Evolutionary conservation across 2,113 vertebrate genomes (phyloP).

Genomic region (Penelope pileata): DNA sequence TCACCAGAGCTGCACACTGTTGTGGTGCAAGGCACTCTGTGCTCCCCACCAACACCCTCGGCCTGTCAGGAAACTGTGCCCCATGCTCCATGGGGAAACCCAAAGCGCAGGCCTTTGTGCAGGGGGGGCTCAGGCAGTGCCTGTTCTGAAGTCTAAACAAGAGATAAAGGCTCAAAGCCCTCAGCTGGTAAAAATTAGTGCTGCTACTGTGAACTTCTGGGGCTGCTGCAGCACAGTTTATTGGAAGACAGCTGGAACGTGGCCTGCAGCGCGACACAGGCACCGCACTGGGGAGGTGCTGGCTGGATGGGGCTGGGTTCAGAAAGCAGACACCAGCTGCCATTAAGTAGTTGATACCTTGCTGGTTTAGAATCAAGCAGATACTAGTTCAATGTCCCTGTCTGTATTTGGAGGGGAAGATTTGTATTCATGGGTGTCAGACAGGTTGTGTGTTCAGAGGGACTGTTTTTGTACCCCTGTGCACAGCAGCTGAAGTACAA

Average conservation of each 20-base stretch:
- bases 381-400: background rate
- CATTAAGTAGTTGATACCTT: background rate
- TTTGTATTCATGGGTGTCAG: background rate
- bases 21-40: accelerated
- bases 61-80: background rate
- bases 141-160: conserved; percentile 9
- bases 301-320: background rate
- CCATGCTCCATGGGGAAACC: background rate
- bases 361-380: background rate
- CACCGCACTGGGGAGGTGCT: accelerated
- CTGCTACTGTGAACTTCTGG: conserved; percentile 11
- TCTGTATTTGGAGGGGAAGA: background rate
- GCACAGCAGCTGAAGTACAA: background rate
- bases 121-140: background rate
- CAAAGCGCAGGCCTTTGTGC: background rate
- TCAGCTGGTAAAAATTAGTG: conserved; percentile 57
- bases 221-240: background rate
- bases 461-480: background rate
- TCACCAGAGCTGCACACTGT: accelerated
- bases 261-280: background rate
- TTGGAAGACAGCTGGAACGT: background rate
- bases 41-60: background rate
- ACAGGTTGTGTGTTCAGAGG: background rate
- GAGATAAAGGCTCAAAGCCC: conserved; percentile 25
- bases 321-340: background rate